Base-by-base conservation (phyloP, 30 jellyfish, hydroid and myxozoan species). In the Aurelia aurita region DNA sequence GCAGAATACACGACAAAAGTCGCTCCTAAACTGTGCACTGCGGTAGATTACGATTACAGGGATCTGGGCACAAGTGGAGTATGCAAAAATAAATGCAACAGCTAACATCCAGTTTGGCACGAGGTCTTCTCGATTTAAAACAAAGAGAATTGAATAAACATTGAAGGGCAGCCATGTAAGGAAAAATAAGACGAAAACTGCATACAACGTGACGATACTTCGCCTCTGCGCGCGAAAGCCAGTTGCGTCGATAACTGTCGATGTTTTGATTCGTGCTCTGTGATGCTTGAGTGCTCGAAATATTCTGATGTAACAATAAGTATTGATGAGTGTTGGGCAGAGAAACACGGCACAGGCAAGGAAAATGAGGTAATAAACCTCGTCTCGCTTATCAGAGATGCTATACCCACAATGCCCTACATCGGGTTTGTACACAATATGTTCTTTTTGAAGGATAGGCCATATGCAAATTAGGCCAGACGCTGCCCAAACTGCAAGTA, bases 81-180 rank as follows among this genome's bases (percentile, higher is more conserved):
- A 90, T 2, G 95, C 93, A 28, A 67, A 69, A 16, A 90, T 74
- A 47, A 81, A 90, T 47, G 91, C 92, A 28, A 71, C 78, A 26
- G 86, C 84, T 21, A 90, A 73, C 28, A 77, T 34, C 85, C 87
- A 78, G 43, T 62, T 79, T 8, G 92, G 84, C 14, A 69, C 35
- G 47, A 62, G 69, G 25, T 81, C 86, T 45, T 63, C 89, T 3
- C 73, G 71, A 49, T 74, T 73, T 11, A 83, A 28, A 35, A 84
- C 67, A 83, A 72, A 90, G 31, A 90, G 46, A 2, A 90, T 15
- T 20, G 97, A 75, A 69, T 82, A 90, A 20, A 90, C 32, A 51
- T 66, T 79, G 70, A 90, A 75, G 16, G 97, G 97, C 21, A 92
- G 59, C 97, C 97, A 90, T 15, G 96, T 84, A 47, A 84, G 28